phyloP scores from a whole-genome alignment of 2,113 vertebrate genomes.

The Onychostruthus taczanowskii region DNA sequence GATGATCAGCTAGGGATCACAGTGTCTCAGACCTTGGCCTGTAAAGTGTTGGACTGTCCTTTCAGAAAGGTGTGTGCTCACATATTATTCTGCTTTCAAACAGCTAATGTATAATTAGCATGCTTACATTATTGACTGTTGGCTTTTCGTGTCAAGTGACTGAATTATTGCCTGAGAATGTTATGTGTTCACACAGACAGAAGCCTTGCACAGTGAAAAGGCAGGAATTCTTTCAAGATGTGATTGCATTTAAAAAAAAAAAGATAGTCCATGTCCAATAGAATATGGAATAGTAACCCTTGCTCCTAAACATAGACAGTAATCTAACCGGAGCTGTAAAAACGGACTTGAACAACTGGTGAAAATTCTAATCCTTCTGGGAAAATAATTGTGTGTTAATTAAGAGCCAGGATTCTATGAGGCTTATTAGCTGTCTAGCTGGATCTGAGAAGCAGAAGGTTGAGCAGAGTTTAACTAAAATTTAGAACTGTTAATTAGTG shows the following conservation, averaged over 20 bases:
- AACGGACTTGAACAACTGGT: slow-evolving; percentile 48
- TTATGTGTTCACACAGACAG: rapidly evolving
- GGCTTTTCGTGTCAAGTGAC: background rate
- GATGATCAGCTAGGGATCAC: background rate
- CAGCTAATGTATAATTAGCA: background rate
- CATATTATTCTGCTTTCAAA: background rate
- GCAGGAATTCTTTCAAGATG: background rate
- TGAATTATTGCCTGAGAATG: background rate
- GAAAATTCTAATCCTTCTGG: slow-evolving; percentile 38
- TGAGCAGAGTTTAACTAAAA: slow-evolving; percentile 58
- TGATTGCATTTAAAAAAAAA: background rate
- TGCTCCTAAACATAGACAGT: slow-evolving; percentile 8
- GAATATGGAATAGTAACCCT: background rate
- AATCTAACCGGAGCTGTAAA: slow-evolving; percentile 30
- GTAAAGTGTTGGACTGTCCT: background rate
- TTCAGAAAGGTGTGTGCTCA: background rate
- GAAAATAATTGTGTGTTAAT: slow-evolving; percentile 52
- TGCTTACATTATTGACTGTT: background rate
- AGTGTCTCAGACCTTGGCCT: background rate
- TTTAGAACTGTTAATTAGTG: slow-evolving; percentile 52
- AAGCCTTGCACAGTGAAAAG: background rate
- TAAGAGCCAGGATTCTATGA: slow-evolving; percentile 28
- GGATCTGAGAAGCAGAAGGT: slow-evolving; percentile 44
- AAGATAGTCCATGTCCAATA: background rate
- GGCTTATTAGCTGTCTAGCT: slow-evolving; percentile 54